Base-by-base conservation (phyloP, 2,888 invertebrate species). In the Melinaea menophilus region DNA sequence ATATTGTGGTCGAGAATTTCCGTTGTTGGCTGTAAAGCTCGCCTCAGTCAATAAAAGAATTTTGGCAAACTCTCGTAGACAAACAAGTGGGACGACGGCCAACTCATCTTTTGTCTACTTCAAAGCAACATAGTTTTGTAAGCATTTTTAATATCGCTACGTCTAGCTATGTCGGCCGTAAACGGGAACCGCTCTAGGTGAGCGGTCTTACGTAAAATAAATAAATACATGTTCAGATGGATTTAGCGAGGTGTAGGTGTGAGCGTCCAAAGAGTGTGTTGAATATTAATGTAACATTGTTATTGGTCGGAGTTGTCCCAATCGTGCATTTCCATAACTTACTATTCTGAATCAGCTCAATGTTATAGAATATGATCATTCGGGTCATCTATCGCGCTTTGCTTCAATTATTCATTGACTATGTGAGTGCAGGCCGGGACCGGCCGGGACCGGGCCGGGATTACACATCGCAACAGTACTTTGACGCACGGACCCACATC, bases 251-350 rank as follows among this genome's bases (percentile, higher is more conserved):
- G 79, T 76, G 79, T 72, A 79, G 84, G 82, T 78, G 80, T 78
- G 83, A 79, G 81, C 86, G 86, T 76, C 85, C 85, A 85, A 85
- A 86, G 86, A 87, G 81, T 86, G 86, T 84, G 88, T 85, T 90
- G 90, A 90, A 90, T 90, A 90, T 90, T 90, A 90, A 90, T 90
- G 87, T 84, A 84, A 88, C 89, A 89, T 90, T 90, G 90, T 90
- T 90, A 89, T 89, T 89, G 90, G 88, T 84, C 85, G 84, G 86
- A 85, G 87, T 87, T 85, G 86, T 82, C 90, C 89, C 88, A 88
- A 88, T 86, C 89, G 88, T 86, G 81, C 85, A 90, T 90, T 90
- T 86, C 88, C 90, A 90, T 90, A 90, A 90, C 88, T 90, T 90
- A 90, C 88, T 90, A 90, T 90, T 87, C 90, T 82, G 85, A 81